These are phyloP conservation scores for Myotis davidii DNA, from an alignment of 2,113 vertebrate genomes.

Conservation along the genomic window DNA sequence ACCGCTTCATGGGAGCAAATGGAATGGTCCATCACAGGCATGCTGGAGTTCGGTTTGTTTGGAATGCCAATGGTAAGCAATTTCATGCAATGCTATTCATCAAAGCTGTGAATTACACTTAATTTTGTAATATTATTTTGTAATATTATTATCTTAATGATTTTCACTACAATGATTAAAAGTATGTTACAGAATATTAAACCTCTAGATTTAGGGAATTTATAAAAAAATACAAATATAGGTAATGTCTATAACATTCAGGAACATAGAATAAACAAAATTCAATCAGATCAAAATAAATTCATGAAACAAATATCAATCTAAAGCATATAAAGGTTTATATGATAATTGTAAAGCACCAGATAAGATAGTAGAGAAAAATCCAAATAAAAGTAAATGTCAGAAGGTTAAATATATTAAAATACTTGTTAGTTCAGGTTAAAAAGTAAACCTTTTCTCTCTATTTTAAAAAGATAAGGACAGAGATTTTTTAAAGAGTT, in stretches of 20 bases:
- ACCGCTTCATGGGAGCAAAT: conserved; percentile 95
- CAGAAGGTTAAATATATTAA: background rate
- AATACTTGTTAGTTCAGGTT: background rate
- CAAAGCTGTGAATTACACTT: background rate
- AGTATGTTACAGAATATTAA: background rate
- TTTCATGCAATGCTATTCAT: background rate
- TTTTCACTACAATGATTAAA: background rate
- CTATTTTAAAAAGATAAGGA: background rate
- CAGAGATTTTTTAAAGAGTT: background rate
- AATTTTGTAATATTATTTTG: background rate
- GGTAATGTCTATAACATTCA: background rate
- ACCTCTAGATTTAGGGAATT: background rate
- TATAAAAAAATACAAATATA: background rate
- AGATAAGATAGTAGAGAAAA: background rate
- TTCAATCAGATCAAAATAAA: background rate
- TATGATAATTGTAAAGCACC: background rate
- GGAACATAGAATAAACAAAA: background rate
- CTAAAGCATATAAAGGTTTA: background rate
- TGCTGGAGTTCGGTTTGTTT: conserved; percentile 95
- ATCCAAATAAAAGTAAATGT: background rate
- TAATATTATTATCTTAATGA: background rate
- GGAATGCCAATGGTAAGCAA: conserved; percentile 93
- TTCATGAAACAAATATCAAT: background rate
- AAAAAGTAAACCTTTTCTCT: background rate
- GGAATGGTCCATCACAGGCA: conserved; percentile 94